Evolutionary conservation across 1,140 invertebrate genomes (phyloP), one percentile per base, ranked within the genome.

Genomic region (Geopemphigus sp.): DNA sequence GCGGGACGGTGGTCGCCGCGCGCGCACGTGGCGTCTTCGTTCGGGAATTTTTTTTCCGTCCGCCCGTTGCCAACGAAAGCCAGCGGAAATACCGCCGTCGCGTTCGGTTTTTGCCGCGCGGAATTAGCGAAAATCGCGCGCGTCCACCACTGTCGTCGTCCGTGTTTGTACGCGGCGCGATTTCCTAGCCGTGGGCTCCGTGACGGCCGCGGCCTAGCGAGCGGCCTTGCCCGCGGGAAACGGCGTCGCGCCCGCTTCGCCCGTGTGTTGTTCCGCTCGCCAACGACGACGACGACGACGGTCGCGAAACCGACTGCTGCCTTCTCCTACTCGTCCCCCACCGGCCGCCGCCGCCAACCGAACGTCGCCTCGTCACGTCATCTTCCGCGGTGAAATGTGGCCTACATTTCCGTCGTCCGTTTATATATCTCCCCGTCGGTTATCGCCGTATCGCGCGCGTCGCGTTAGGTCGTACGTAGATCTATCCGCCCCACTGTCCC

Each of bases 331-430:
- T n/a, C n/a, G n/a, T 50, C 47, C 12, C 73, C 73, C 73, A n/a
- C 73, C 39, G n/a, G n/a, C n/a, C n/a, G n/a, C n/a, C n/a, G n/a
- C n/a, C 56, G 22, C 22, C 5, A 19, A 45, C n/a, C 39, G 64
- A 5, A 12, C 5, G 61, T 47, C 64, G 24, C 64, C 39, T 45
- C 39, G 73, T n/a, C 47, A 12, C 5, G 12, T 39, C 54, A 54
- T 74, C 73, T 78, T 78, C 73, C 81, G 81, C 29, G 68, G 56
- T 19, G 63, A 15, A 53, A 45, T 5, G 66, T 64, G 56, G 80
- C 64, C 63, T 72, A 73, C 64, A 73, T 59, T 22, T 47, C 26
- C 26, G 54, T n/a, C n/a, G n/a, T n/a, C n/a, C n/a, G n/a, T n/a
- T n/a, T n/a, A n/a, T n/a, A n/a, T n/a, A n/a, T n/a, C n/a, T n/a